Evolutionary conservation across 2,113 vertebrate species (phyloP).

Genomic region (Syrrhaptes paradoxus): DNA sequence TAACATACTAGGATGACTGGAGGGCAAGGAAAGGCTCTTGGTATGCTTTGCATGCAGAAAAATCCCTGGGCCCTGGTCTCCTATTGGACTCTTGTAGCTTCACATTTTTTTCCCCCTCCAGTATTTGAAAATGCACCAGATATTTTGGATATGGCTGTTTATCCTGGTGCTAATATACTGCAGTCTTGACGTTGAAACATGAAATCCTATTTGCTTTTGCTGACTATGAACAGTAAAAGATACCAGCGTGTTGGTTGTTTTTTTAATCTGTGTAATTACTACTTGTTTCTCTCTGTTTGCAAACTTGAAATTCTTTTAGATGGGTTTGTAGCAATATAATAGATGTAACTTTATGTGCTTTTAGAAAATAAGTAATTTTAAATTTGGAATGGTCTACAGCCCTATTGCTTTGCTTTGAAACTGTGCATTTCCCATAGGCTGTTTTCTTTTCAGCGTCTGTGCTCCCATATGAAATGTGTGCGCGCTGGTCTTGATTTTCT

Average conservation of each 20-base stretch:
- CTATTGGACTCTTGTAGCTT: background rate
- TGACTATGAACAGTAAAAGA: background rate
- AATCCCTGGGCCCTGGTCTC: background rate
- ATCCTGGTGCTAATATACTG: background rate
- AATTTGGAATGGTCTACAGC: background rate
- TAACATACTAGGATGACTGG: background rate
- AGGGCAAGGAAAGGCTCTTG: slow-evolving; percentile 16
- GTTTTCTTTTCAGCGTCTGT: background rate
- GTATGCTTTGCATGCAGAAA: background rate
- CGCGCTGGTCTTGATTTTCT: background rate
- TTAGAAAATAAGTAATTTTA: background rate
- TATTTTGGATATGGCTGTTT: background rate
- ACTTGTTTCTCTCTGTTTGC: background rate
- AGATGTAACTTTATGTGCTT: background rate
- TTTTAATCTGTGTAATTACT: rapidly evolving
- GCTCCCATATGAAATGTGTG: background rate
- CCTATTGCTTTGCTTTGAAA: background rate
- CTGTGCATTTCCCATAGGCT: background rate
- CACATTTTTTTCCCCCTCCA: background rate
- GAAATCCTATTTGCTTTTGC: background rate
- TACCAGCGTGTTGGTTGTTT: background rate
- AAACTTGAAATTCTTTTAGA: background rate
- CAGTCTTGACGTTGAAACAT: background rate
- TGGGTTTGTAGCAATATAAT: background rate
- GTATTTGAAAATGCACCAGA: background rate